phyloP scores from a whole-genome alignment of 1,140 invertebrate species.

The Drosophila setifemur region DNA sequence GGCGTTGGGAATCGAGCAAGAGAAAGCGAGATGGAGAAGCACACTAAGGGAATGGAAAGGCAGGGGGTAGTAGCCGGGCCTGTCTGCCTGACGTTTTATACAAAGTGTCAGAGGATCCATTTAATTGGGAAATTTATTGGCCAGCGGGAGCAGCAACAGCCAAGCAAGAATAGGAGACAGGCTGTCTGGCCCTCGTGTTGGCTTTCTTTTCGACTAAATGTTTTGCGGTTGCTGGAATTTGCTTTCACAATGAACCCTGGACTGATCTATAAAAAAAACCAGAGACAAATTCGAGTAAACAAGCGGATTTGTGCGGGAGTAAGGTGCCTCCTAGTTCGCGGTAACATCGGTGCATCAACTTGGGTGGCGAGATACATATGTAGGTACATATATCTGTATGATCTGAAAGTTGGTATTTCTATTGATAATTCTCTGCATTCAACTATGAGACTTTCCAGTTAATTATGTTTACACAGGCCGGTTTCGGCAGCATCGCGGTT shows the following conservation, averaged over 20 bases:
- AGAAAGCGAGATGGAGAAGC: slow-evolving; percentile 2
- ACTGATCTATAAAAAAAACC: slow-evolving; percentile 33
- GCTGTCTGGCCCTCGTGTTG: slow-evolving; percentile 71
- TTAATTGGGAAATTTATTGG: slow-evolving; percentile 80
- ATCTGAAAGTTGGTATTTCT: slow-evolving; percentile 52
- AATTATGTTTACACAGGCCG: slow-evolving; percentile 48
- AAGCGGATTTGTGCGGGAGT: slow-evolving; percentile 46
- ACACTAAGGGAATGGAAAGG: no score
- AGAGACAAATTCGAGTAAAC: slow-evolving; percentile 60
- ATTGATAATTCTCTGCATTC: slow-evolving; percentile 24
- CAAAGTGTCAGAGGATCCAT: slow-evolving; percentile 76
- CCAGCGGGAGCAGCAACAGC: slow-evolving; percentile 34
- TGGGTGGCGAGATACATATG: slow-evolving; percentile 18
- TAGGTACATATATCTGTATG: slow-evolving; percentile 5
- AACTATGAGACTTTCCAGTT: slow-evolving; percentile 56
- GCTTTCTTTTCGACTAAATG: slow-evolving; percentile 56
- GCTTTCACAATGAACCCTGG: slow-evolving; percentile 42
- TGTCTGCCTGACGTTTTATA: slow-evolving; percentile 50
- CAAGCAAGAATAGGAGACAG: slow-evolving; percentile 51
- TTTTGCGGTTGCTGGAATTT: slow-evolving; percentile 72
- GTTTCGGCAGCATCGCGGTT: neutral
- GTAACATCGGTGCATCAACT: slow-evolving; percentile 16
- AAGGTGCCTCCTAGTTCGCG: slow-evolving; percentile 34
- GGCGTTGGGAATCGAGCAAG: slow-evolving; percentile 3
- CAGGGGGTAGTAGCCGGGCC: slow-evolving; percentile 56